Evolutionary conservation across 2,113 vertebrate genomes (phyloP).

Genomic region (Silurus asotus): DNA sequence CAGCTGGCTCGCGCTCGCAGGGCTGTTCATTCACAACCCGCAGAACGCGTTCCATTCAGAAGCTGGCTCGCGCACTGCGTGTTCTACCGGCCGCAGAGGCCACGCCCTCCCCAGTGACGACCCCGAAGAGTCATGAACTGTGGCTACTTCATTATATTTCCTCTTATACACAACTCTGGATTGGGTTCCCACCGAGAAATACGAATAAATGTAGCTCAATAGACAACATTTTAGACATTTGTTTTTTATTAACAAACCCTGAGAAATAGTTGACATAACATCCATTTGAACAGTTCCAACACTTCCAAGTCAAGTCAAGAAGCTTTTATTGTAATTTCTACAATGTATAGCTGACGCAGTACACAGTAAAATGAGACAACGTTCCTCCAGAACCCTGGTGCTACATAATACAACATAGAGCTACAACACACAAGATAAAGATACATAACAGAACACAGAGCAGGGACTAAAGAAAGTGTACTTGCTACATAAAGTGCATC

Average conservation of each 20-base stretch:
- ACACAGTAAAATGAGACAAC: no score
- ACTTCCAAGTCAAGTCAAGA: no score
- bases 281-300: background rate
- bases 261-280: background rate
- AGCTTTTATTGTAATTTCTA: no score
- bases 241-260: background rate
- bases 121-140: background rate
- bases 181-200: background rate
- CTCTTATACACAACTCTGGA: background rate
- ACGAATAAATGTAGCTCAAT: background rate
- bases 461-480: no score
- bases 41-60: slow-evolving; percentile 42
- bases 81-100: background rate
- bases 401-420: no score
- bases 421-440: no score
- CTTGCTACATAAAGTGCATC: no score
- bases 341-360: no score
- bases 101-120: slow-evolving; percentile 20
- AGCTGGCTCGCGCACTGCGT: background rate
- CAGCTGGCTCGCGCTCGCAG: slow-evolving; percentile 51
- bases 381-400: no score
- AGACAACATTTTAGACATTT: background rate
- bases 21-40: slow-evolving; percentile 41
- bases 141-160: background rate
- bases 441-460: no score